Percentiles rank a stretch among this genome's conserved stretches.
Evolutionary conservation across 1,140 invertebrate species (phyloP).

Genomic region (Drosophila tropicalis): DNA sequence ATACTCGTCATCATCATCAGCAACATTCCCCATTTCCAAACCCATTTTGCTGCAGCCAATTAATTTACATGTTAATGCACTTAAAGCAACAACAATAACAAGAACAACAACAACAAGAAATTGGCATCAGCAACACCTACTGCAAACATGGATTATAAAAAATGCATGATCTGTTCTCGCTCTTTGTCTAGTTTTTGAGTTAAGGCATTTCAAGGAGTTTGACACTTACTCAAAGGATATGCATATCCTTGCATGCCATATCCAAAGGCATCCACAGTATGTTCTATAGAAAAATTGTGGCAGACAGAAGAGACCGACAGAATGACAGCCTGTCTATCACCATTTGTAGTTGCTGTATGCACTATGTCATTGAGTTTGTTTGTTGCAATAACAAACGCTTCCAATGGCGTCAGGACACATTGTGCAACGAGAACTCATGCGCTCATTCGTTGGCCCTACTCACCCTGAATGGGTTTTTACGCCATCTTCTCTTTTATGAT

Average conservation of each 20-base stretch:
- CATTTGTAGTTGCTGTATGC: slow-evolving; percentile 34
- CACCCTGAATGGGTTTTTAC: slow-evolving; percentile 17
- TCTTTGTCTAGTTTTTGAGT: slow-evolving; percentile 2
- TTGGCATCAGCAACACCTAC: not conserved
- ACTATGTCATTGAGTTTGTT: slow-evolving; percentile 47
- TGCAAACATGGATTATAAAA: not conserved
- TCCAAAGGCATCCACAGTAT: slow-evolving; percentile 24
- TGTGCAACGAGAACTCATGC: not conserved
- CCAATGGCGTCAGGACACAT: slow-evolving; percentile 12
- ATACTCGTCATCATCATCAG: slow-evolving; percentile 42
- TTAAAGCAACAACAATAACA: slow-evolving; percentile 1
- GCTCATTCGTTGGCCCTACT: not conserved
- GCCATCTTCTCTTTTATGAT: slow-evolving; percentile 50
- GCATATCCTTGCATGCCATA: slow-evolving; percentile 11
- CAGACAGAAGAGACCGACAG: slow-evolving; percentile 34
- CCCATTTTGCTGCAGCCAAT: slow-evolving; percentile 33
- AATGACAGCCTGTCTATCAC: slow-evolving; percentile 60
- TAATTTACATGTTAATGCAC: slow-evolving; percentile 48
- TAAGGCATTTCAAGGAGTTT: not conserved
- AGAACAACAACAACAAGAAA: not conserved
- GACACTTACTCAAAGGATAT: slow-evolving; percentile 12
- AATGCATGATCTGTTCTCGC: not conserved
- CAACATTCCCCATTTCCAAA: slow-evolving; percentile 9
- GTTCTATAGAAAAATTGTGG: slow-evolving; percentile 50
- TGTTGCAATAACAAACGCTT: slow-evolving; percentile 43